phyloP scores from a whole-genome alignment of 1,140 invertebrate genomes.

The Microplitis demolitor region DNA sequence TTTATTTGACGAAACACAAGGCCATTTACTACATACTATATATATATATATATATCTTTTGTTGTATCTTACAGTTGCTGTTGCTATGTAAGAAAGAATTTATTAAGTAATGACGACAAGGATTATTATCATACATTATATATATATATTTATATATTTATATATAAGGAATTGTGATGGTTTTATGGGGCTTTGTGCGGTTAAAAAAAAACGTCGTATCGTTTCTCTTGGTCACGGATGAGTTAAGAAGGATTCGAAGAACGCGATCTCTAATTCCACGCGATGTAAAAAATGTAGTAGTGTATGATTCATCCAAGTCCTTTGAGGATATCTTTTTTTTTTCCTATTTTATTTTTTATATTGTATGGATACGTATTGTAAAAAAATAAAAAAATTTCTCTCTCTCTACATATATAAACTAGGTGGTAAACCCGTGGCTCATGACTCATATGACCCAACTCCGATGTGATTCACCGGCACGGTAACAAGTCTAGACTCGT shows the following conservation, averaged over 20 bases:
- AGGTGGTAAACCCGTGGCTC: neutral
- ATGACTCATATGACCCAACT: slow-evolving; percentile 23
- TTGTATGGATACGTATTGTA: neutral
- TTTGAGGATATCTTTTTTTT: no score
- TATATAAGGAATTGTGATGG: no score
- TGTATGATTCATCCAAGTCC: neutral
- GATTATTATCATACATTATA: no score
- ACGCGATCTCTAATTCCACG: slow-evolving; percentile 32
- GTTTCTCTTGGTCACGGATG: neutral
- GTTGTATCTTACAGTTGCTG: no score
- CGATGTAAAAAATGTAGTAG: slow-evolving; percentile 26
- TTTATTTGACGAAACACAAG: neutral
- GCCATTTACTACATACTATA: neutral
- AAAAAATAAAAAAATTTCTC: neutral
- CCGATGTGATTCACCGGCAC: slow-evolving; percentile 16
- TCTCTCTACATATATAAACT: neutral
- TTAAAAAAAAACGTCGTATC: no score
- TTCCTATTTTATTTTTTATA: neutral
- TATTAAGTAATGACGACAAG: no score
- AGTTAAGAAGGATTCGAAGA: slow-evolving; percentile 31
- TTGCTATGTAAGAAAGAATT: no score
- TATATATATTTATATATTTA: no score
- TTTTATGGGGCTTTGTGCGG: no score
- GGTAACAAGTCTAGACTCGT: slow-evolving; percentile 14
- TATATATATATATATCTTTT: no score